These are phyloP conservation scores for Esox niger DNA, from an alignment of 2,113 vertebrate species.

Conservation along the genomic window DNA sequence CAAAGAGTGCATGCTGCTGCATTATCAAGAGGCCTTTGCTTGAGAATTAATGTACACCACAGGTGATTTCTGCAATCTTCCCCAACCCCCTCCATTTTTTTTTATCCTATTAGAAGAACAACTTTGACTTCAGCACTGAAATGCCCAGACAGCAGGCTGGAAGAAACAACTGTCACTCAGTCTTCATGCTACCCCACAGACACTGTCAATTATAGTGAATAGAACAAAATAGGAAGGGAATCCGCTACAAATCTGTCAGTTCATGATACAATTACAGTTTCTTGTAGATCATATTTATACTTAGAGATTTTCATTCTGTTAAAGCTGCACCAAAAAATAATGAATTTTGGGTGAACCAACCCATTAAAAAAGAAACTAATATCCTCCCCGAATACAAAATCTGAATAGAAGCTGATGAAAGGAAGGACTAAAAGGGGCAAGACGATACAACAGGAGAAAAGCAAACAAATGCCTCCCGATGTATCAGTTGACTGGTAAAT, in stretches of 20 bases:
- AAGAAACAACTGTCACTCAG: not conserved
- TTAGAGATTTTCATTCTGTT: too few species aligned
- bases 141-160: not conserved
- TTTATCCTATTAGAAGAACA: not conserved
- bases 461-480: too few species aligned
- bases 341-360: too few species aligned
- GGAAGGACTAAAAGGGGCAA: too few species aligned
- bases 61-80: conserved; percentile 3
- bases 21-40: conserved; percentile 17
- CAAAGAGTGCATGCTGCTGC: conserved; percentile 6
- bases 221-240: not conserved
- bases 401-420: not conserved
- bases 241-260: not conserved
- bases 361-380: not conserved
- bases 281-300: too few species aligned
- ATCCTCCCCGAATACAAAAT: not conserved
- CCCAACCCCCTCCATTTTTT: not conserved
- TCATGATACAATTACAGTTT: not conserved
- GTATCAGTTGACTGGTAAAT: too few species aligned
- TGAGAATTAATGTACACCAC: conserved; percentile 6
- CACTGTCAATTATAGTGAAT: not conserved
- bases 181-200: not conserved
- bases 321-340: too few species aligned
- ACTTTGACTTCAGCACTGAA: not conserved
- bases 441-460: not conserved